Base-by-base conservation (phyloP, 2,888 invertebrate genomes). In the Catocala sponsa region DNA sequence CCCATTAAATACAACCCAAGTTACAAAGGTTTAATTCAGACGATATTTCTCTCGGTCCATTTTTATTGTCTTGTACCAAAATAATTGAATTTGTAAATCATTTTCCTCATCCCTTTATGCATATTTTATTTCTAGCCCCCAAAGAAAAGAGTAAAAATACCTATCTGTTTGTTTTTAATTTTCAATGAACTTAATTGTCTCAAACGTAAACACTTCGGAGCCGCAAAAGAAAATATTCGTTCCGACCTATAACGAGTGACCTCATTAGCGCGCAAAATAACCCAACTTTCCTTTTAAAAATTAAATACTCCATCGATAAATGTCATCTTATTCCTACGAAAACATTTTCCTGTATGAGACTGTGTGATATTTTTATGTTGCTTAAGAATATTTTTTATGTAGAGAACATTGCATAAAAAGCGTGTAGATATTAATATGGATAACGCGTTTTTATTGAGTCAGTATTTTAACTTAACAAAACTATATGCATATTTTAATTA, bases 211-310 rank as follows among this genome's bases (percentile, higher is more conserved):
- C 72, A 69, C 55, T 70, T 41, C 33, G 48, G 44, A 47, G 48
- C 38, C 48, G 60, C 63, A 52, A 68, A 70, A 65, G 65, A 63
- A 68, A 73, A 70, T 73, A 68, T 65, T 70, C 65, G 61, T 68
- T 41, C 55, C 63, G 49, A 60, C 63, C 62, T 60, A 69, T 61
- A 70, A 64, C 68, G 64, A 70, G 54, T 71, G 74, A 70, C 68
- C 70, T 74, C 71, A 63, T 73, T 74, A 72, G 67, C 57, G 46
- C 1, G 55, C 53, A 59, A 70, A 55, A 44, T 64, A 59, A 55
- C 67, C 67, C 67, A 70, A 62, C 64, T 72, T 47, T 64, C 59
- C 50, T 51, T 62, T 66, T 67, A 35, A 66, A 69, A 61, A 59
- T 63, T 63, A 59, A 55, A 59, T 47, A 61, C 52, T 41, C 41